Base-by-base conservation (phyloP, 1,140 invertebrate species). In the Aphidius gifuensis region DNA sequence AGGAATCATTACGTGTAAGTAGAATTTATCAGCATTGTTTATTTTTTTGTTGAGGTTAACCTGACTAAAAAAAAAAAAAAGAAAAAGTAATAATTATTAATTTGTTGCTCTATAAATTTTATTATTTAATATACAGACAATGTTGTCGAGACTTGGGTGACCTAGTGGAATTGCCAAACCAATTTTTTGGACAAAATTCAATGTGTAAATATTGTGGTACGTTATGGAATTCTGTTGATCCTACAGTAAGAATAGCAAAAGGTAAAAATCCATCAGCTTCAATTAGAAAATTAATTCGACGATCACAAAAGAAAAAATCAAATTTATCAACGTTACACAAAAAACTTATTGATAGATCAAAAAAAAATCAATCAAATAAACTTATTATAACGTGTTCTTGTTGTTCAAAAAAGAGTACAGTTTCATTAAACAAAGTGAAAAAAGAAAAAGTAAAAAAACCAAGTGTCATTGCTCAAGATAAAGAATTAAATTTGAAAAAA, bases 201-300 rank as follows among this genome's bases (percentile, higher is more conserved):
- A 75, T 80, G 70, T 80, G 79, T 62, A 62, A 61, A n/a, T 59
- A 75, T 64, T 80, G 79, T 56, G 76, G 76, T 50, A 65, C 70
- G 32, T 62, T 78, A 40, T 80, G 76, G 77, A 66, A 39, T 8
- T 69, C 69, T 23, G 59, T 66, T 39, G 62, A 73, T 64, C 53
- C 66, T 58, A 71, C 61, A 55, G 63, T 71, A 49, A 69, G 72
- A 59, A 64, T 80, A 61, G 9, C 48, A 51, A 54, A 59, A 48
- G 68, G 68, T 32, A 79, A 62, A 68, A 46, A 40, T 59, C 11
- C 49, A n/a, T 69, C 70, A 6, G 73, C 69, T 56, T 68, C 64
- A 8, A 42, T 71, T 6, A 64, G 67, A 66, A 71, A 68, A 43
- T 60, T 72, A 32, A 48, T 75, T 8, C 50, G 49, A 2, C 21